Conservation (phyloP, 1,140 invertebrate genomes). For the Colletes latitarsis region DNA sequence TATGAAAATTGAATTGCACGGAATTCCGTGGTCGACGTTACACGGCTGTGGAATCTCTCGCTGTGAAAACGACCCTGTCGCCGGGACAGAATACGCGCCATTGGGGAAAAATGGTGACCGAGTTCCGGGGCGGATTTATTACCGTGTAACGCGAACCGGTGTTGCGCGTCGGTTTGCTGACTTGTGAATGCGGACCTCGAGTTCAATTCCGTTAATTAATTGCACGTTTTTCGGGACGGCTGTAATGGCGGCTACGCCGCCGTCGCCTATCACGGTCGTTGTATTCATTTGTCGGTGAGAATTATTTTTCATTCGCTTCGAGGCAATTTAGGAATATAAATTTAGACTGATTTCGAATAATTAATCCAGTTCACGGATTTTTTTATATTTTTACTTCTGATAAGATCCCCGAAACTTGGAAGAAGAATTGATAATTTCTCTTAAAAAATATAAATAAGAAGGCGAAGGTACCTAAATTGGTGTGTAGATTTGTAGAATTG, state of each 20-base stretch:
- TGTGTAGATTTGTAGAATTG: too few relatives aligned
- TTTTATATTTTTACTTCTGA: too few relatives aligned
- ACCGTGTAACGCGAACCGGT: not conserved
- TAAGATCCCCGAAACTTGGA: too few relatives aligned
- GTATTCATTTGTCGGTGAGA: not conserved
- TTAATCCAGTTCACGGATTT: too few relatives aligned
- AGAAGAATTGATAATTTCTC: too few relatives aligned
- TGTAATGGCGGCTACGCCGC: not conserved
- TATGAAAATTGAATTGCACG: too few relatives aligned
- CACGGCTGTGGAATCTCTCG: too few relatives aligned
- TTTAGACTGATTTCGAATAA: not conserved
- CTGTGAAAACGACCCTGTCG: too few relatives aligned
- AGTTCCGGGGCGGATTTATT: constrained; percentile 7
- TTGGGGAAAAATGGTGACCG: constrained; percentile 9
- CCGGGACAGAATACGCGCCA: not conserved
- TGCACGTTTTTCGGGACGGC: not conserved
- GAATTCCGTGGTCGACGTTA: too few relatives aligned
- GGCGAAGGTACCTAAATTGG: too few relatives aligned
- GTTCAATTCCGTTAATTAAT: not conserved
- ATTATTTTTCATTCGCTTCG: not conserved
- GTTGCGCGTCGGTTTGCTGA: constrained; percentile 2
- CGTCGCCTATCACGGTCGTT: not conserved
- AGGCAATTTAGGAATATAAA: not conserved
- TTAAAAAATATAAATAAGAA: too few relatives aligned
- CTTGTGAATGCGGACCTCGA: not conserved